phyloP scores from a whole-genome alignment of 2,797 vertebrate species.

The Scyliorhinus canicula region DNA sequence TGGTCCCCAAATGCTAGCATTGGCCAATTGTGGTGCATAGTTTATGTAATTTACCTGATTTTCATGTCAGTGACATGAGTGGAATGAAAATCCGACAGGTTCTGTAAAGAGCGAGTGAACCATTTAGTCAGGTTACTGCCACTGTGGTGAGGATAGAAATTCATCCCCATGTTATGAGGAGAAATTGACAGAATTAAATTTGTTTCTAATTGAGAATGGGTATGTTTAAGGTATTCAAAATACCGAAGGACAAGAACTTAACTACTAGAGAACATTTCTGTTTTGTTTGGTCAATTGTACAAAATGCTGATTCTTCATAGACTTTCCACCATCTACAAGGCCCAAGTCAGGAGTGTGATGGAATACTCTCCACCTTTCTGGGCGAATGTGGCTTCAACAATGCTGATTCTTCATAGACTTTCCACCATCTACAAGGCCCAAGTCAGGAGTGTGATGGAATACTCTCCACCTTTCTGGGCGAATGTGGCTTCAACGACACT shows the following conservation, averaged over 20 bases:
- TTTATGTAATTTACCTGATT: not conserved
- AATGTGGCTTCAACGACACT: too few relatives aligned
- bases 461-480: too few relatives aligned
- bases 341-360: too few relatives aligned
- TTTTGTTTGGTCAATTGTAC: not conserved
- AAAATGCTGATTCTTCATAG: not conserved
- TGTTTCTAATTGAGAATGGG: not conserved
- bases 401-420: too few relatives aligned
- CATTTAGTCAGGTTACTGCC: not conserved
- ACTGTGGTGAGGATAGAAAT: not conserved
- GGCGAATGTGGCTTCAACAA: too few relatives aligned
- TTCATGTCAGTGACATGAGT: not conserved
- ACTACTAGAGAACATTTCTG: not conserved
- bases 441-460: too few relatives aligned
- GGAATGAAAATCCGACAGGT: not conserved
- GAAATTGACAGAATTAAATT: not conserved
- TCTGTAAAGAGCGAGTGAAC: not conserved
- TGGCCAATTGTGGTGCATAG: too few relatives aligned
- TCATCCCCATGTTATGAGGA: not conserved
- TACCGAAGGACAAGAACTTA: not conserved
- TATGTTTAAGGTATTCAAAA: not conserved
- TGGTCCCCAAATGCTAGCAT: too few relatives aligned
- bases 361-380: too few relatives aligned
- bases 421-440: too few relatives aligned
- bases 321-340: too few relatives aligned